Conservation (phyloP, 2,797 vertebrate species). For the Leuciscus waleckii region DNA sequence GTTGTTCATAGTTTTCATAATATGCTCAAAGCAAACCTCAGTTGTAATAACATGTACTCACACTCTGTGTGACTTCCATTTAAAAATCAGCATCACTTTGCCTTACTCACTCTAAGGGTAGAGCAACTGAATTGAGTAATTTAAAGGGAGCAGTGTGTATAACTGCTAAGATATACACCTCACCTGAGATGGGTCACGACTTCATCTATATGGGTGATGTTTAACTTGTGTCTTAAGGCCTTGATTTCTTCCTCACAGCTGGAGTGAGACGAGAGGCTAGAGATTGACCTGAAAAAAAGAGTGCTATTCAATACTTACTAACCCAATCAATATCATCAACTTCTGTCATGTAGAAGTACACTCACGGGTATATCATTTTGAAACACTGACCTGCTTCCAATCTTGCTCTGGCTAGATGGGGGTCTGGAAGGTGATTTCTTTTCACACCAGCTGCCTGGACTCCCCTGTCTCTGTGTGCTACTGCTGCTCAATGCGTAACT, state of each 20-base stretch:
- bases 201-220: conserved; percentile 77
- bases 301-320: neutral
- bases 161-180: conserved; percentile 49
- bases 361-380: neutral
- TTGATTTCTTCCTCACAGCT: conserved; percentile 71
- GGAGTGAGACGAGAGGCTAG: conserved; percentile 68
- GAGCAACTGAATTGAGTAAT: neutral
- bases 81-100: neutral
- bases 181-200: conserved; percentile 80
- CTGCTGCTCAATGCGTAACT: conserved; percentile 75
- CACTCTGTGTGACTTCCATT: neutral
- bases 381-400: conserved; percentile 70
- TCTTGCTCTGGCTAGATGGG: conserved; percentile 40
- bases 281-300: conserved; percentile 64
- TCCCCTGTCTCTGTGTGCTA: conserved; percentile 45
- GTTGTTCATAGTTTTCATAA: conserved; percentile 22
- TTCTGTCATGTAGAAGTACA: neutral
- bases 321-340: neutral
- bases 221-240: conserved; percentile 79
- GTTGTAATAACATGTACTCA: neutral
- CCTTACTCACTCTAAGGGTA: neutral
- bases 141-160: neutral
- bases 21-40: conserved; percentile 15
- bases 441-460: conserved; percentile 58
- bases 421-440: conserved; percentile 41